Conservation (phyloP, 2,113 vertebrate species). For the Abramis brama region DNA sequence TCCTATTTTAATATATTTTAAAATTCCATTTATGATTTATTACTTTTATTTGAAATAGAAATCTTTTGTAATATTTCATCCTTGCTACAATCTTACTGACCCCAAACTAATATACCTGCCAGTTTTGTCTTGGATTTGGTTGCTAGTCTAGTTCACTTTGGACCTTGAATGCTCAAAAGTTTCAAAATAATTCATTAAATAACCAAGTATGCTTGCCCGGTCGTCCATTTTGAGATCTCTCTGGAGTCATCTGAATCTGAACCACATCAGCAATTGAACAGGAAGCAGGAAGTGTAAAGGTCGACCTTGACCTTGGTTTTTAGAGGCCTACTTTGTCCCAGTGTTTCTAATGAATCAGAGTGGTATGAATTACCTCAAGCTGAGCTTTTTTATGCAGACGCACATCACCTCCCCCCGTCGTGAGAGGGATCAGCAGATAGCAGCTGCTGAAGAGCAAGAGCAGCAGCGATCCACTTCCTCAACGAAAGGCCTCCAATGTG, state of each 20-base stretch:
- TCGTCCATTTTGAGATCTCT: background rate
- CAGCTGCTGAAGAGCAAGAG: constrained; percentile 35
- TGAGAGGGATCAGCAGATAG: constrained; percentile 50
- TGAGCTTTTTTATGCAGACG: constrained; percentile 13
- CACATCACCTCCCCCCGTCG: constrained; percentile 22
- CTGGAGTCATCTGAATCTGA: constrained; percentile 2
- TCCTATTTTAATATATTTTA: background rate
- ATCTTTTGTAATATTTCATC: background rate
- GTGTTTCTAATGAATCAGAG: constrained; percentile 40
- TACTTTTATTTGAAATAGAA: background rate
- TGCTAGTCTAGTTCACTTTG: background rate
- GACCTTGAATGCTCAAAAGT: background rate
- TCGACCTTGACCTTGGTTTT: constrained; percentile 46
- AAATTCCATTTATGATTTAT: background rate
- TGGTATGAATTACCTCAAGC: constrained; percentile 61
- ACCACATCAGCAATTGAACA: constrained; percentile 12
- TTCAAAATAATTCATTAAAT: constrained; percentile 2
- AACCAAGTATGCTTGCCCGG: background rate
- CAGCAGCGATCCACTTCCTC: constrained; percentile 42
- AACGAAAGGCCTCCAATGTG: constrained; percentile 36
- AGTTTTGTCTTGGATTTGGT: background rate
- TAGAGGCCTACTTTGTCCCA: background rate
- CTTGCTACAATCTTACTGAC: background rate
- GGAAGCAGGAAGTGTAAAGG: constrained; percentile 39
- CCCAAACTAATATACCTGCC: background rate